A percentile compares a stretch with the other conserved stretches of the same genome.
Evolutionary conservation across 2,797 vertebrate genomes (phyloP).

Genomic region (Mycteria americana): DNA sequence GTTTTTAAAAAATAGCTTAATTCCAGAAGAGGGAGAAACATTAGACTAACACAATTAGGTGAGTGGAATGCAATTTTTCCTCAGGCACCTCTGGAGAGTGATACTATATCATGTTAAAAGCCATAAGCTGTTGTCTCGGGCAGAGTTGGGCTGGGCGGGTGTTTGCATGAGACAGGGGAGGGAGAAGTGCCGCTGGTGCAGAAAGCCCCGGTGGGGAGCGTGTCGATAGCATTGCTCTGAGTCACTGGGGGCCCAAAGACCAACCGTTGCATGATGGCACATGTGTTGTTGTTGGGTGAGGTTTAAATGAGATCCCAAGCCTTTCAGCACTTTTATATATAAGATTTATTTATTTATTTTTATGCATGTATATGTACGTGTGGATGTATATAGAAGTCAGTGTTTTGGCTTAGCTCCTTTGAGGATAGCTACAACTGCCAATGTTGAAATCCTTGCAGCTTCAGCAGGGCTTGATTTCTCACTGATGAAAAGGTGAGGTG

Average conservation of each 20-base stretch:
- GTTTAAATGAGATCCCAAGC: background rate
- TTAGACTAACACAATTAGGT: constrained; percentile 22
- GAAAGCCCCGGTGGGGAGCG: background rate
- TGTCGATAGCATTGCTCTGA: background rate
- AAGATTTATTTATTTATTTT: background rate
- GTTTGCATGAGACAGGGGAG: background rate
- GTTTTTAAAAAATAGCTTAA: background rate
- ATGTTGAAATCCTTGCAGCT: background rate
- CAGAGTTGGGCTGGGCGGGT: background rate
- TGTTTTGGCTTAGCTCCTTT: background rate
- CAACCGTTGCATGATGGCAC: background rate
- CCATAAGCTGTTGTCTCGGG: background rate
- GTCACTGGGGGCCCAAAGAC: background rate
- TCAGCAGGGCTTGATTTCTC: background rate
- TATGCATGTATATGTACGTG: rapidly evolving
- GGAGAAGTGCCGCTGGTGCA: background rate
- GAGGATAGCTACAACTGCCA: background rate
- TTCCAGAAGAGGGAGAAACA: constrained; percentile 14
- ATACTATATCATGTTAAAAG: constrained; percentile 16
- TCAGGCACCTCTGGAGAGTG: constrained; percentile 9
- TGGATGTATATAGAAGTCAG: background rate
- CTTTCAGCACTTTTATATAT: background rate
- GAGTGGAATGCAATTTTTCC: constrained; percentile 31
- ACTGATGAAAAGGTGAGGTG: background rate
- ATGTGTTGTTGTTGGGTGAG: background rate